Evolutionary conservation across 2,888 invertebrate species (phyloP), one percentile per base, ranked within the genome.

Genomic region (Panopea generosa): DNA sequence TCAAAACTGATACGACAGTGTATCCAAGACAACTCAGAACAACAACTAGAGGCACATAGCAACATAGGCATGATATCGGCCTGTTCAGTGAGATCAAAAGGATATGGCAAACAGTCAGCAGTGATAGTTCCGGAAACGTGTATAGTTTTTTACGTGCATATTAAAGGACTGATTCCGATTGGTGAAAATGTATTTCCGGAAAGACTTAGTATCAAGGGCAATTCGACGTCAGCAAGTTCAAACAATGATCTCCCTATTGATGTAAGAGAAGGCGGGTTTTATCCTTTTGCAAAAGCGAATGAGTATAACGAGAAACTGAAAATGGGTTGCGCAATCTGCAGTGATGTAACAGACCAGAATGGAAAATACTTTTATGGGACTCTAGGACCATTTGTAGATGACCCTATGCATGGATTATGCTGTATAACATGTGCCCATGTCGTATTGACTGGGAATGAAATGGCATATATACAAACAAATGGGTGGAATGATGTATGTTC

Each of bases 381-480:
- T 2, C n/a, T 53, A 27, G 53, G 53, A 16, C 27, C 26, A 2
- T 53, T 53, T 27, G 27, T 53, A 11, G 7, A 53, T 16, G 27
- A 53, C 27, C 27, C 53, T 2, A 16, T 2, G 11, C 26, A 52
- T 24, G 53, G 53, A 27, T 24, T 16, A 53, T 53, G 53, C 18
- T 53, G 53, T 27, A 16, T 29, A 27, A 53, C 53, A 53, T 53
- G 27, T 27, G 53, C 53, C 6, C 53, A 53, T 53, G 53, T 53
- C 2, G 18, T 47, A 29, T 53, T 16, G 27, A 7, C 14, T 16
- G 16, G 29, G n/a, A 26, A 26, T 11, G 18, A 53, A n/a, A 53
- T 29, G 29, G 27, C 27, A 24, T 11, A 26, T 7, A 9, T 27
- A 27, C 53, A 26, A 14, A n/a, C 11, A 33, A 33, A 33, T 7